Percentiles rank a stretch among this genome's conserved stretches.
phyloP scores from a whole-genome alignment of 2,888 invertebrate species.

The Drosophila prolongata region DNA sequence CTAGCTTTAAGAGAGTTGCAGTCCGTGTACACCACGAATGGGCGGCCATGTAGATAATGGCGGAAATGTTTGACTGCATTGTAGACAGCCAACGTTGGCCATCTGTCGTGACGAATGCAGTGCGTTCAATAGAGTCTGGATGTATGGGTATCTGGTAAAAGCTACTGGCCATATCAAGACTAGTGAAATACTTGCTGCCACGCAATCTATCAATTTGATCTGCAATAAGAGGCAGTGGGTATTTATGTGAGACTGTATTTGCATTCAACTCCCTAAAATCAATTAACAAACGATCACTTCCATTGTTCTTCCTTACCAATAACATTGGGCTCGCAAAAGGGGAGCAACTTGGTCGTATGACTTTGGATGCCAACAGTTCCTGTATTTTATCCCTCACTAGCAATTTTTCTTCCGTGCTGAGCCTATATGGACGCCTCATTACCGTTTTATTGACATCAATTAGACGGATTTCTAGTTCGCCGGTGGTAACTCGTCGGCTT shows the following conservation, averaged over 20 bases:
- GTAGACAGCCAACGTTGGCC: neutral
- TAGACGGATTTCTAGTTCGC: neutral
- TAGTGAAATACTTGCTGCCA: slow-evolving; percentile 1
- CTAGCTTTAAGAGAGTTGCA: neutral
- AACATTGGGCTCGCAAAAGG: neutral
- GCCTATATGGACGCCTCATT: neutral
- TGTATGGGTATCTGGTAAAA: neutral
- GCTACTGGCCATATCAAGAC: neutral
- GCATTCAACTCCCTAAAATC: neutral
- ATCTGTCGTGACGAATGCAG: neutral
- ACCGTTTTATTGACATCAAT: neutral
- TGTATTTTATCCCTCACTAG: neutral
- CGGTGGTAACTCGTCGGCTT: neutral
- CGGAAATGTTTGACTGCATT: neutral
- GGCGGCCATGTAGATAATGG: too few relatives aligned
- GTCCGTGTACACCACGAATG: neutral
- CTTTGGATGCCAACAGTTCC: neutral
- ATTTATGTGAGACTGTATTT: neutral
- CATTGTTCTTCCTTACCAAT: neutral
- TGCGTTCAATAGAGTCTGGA: neutral
- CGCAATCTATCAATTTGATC: neutral
- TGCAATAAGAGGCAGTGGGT: neutral
- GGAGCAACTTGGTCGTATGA: neutral
- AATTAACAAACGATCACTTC: neutral
- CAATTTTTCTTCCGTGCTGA: neutral